These are phyloP conservation scores for Agriotes lineatus DNA, from an alignment of 2,888 invertebrate genomes.

Conservation along the genomic window DNA sequence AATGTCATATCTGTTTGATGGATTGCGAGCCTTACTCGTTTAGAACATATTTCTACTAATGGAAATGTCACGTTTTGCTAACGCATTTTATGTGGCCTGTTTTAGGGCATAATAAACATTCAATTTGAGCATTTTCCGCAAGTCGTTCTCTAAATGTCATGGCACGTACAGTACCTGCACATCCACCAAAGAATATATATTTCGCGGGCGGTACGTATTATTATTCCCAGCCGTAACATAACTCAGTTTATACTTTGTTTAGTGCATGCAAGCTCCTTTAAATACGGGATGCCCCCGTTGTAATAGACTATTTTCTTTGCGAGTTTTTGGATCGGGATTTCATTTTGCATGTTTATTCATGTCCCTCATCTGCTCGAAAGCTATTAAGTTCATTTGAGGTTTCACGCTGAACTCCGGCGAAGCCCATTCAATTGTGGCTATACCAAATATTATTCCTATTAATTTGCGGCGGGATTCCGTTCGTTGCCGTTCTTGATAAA, in stretches of 20 bases:
- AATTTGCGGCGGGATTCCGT: conserved; percentile 21
- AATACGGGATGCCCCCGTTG: neutral
- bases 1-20: conserved; percentile 25
- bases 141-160: conserved; percentile 12
- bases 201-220: neutral
- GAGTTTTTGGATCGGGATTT: conserved; percentile 14
- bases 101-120: conserved; percentile 17
- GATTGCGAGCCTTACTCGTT: conserved; percentile 22
- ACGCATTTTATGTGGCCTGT: conserved; percentile 3
- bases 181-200: conserved; percentile 4
- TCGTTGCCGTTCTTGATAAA: conserved; percentile 17
- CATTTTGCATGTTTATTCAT: conserved; percentile 20
- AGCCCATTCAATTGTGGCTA: conserved; percentile 19
- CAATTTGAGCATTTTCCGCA: conserved; percentile 9
- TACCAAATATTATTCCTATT: conserved; percentile 27
- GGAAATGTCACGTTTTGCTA: conserved; percentile 24
- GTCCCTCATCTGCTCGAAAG: conserved; percentile 17
- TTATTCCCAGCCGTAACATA: conserved; percentile 14
- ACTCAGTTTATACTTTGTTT: conserved; percentile 16
- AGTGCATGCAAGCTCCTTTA: conserved; percentile 10
- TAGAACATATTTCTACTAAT: conserved; percentile 15
- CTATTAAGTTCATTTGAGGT: conserved; percentile 24
- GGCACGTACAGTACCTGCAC: conserved; percentile 5
- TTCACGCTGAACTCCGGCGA: conserved; percentile 19
- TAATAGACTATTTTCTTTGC: conserved; percentile 14